phyloP scores from a whole-genome alignment of 2,797 vertebrate genomes.

The Todus mexicanus region DNA sequence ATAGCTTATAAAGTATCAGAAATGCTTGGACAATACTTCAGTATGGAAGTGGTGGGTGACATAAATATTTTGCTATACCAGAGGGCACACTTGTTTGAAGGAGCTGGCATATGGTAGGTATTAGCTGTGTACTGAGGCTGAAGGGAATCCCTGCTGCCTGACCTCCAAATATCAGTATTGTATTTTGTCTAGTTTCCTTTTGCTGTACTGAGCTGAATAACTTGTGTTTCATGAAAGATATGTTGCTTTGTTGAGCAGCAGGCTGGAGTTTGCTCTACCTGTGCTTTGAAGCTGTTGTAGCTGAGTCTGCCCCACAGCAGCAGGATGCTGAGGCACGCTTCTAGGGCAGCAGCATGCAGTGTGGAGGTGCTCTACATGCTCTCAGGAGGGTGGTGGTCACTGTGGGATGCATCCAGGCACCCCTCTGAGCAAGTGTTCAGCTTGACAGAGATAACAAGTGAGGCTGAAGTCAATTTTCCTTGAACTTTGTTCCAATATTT shows the following conservation, averaged over 20 bases:
- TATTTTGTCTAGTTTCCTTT: neutral
- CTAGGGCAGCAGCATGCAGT: neutral
- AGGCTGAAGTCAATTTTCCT: fast-evolving
- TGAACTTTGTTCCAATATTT: neutral
- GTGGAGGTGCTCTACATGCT: neutral
- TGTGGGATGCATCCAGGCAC: neutral
- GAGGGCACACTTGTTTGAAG: neutral
- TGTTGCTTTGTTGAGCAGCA: neutral
- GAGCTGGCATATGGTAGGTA: neutral
- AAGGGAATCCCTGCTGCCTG: neutral
- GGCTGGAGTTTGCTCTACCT: neutral
- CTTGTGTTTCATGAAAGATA: neutral
- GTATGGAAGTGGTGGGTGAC: neutral
- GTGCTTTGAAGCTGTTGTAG: neutral
- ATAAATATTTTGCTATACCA: neutral
- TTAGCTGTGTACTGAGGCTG: neutral
- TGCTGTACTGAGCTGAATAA: neutral
- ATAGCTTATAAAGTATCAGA: neutral
- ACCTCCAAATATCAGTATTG: neutral
- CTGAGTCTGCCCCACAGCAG: neutral
- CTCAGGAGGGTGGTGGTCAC: neutral
- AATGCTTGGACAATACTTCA: neutral
- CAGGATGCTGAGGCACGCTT: neutral
- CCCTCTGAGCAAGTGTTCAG: neutral
- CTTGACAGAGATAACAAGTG: neutral